Evolutionary conservation across 2,888 invertebrate genomes (phyloP), one percentile per base, ranked within the genome.

Genomic region (Muscina levida): DNA sequence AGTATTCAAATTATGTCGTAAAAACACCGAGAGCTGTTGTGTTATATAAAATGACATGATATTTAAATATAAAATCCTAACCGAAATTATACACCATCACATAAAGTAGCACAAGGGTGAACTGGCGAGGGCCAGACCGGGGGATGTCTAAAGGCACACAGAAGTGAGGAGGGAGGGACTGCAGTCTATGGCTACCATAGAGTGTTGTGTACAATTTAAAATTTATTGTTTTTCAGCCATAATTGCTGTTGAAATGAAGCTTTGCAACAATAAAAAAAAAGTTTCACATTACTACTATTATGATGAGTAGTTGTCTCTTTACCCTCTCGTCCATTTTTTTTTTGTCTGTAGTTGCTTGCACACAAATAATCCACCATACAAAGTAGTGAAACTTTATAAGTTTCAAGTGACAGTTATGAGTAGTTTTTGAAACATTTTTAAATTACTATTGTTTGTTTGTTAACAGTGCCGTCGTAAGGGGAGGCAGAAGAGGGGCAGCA

Each of bases 391-490:
- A 81, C 77, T 81, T 76, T 82, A 75, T 67, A 42, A 83, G 80
- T 83, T 82, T 80, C 68, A 78, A 82, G 74, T 82, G 82, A 78
- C 83, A 83, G 78, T 80, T 83, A 74, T 79, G 80, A 83, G 80
- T 77, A 79, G 80, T 77, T 82, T 31, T 75, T 65, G 51, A 56
- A 53, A 31, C 31, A 31, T 31, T 31, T 31, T 31, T 31, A 31
- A 31, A 68, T 65, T 66, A 67, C 70, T 66, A 57, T 66, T 51
- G 57, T 70, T 62, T 56, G 51, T 68, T 68, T 68, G 68, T 24
- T 24, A 53, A 68, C 53, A 68, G n/a, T 39, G 13, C 62, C 59
- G 15, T 15, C 3, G 37, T 15, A 37, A n/a, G 17, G 31, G 31
- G n/a, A 37, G 37, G 59, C 17, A 31, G 59, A 15, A 3, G 57